Base-by-base conservation (phyloP, 2,888 invertebrate species). In the Leptopilina myrica region DNA sequence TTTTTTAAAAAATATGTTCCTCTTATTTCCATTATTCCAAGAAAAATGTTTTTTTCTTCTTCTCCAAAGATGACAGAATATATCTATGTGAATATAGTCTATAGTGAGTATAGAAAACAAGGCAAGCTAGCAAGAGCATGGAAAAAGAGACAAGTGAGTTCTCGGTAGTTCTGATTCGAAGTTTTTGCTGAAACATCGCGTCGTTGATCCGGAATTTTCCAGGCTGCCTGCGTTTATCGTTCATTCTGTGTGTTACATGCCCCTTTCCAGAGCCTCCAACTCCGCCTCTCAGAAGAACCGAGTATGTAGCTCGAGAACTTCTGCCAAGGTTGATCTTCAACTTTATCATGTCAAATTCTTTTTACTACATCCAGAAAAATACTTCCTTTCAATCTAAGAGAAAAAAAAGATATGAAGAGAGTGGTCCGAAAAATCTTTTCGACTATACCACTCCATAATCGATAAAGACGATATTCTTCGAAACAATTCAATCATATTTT, bases 121-220 rank as follows among this genome's bases (percentile, higher is more conserved):
- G 56, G 53, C 33, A 64, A 56, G 33, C 56, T 64, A 75, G 69
- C 43, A 73, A 76, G 80, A 80, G 75, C 80, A 82, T 62, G 81
- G 82, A 78, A 76, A 82, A 80, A 76, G 78, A 82, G 81, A 81
- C 78, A 83, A 83, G 79, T 81, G 84, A 87, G 85, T 85, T 81
- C 77, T 73, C 79, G 84, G 80, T 83, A 83, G 84, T 85, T 85
- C 84, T 83, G 88, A 89, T 89, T 88, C 88, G 85, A 87, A 88
- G 87, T 90, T 90, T 90, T 90, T 88, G 89, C 89, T 88, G 89
- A 89, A 89, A 89, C 89, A 89, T 88, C 87, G 87, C 86, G 86
- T 84, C 86, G 85, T 88, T 90, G 90, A 90, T 90, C 90, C 89
- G 84, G 87, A 86, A 90, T 90, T 90, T 90, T 90, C 90, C 90